Evolutionary conservation across 2,888 invertebrate species (phyloP), one percentile per base, ranked within the genome.

Genomic region (Blera fallax): DNA sequence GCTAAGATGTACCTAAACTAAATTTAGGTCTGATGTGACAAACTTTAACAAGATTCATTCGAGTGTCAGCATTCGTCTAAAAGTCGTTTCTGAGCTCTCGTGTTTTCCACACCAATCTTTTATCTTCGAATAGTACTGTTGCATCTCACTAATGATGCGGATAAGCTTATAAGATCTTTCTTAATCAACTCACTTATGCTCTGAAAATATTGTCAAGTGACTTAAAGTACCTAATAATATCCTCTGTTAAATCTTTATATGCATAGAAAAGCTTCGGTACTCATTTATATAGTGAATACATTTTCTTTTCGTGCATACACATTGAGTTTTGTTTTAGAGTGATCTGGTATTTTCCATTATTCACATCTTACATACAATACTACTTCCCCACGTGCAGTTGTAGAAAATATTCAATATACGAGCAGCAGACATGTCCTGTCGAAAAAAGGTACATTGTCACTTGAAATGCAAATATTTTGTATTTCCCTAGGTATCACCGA

Each of bases 291-390:
- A 43, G 43, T 16, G 16, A 43, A 16, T 16, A 43, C 43, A 16
- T n/a, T 34, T 34, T 10, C 34, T 8, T 16, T 16, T 7, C 8
- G 2, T 8, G 2, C 2, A 16, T 50, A 50, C 24, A 21, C 29
- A 45, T 27, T 14, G 14, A 54, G 1, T 32, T 16, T 54, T 24
- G 43, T 43, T 43, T 43, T 4, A 43, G 14, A 60, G 10, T 60
- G 14, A 60, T 40, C 14, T 62, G 62, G 18, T 29, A 62, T 62
- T 62, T 62, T 62, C 29, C 11, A 62, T 62, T 62, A 43, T 62
- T 29, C 5, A 14, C 3, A 14, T 6, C 14, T 24, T n/a, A 8
- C 40, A 40, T 40, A 2, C 4, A 18, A 18, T 34, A 16, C 18
- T 29, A 10, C 10, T 10, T 1, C 18, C 2, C 16, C 29, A 27